Evolutionary conservation across 2,113 vertebrate species (phyloP).

Genomic region (Rhadina sibilatrix): DNA sequence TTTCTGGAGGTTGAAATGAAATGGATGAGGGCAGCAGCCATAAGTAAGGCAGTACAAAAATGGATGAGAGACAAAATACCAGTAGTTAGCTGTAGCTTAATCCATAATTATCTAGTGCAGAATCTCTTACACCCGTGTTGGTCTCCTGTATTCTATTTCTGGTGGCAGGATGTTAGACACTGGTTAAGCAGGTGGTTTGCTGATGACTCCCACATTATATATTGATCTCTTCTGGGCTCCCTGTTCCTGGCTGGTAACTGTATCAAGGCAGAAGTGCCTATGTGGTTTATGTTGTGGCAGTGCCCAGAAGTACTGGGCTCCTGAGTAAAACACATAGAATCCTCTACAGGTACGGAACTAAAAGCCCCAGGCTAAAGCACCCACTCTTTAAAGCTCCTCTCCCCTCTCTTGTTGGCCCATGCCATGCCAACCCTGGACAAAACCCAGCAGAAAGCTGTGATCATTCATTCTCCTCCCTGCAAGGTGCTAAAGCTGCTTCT

Average conservation of each 20-base stretch:
- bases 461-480: background rate
- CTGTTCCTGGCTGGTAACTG: constrained; percentile 11
- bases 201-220: background rate
- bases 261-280: background rate
- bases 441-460: background rate
- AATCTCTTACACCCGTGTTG: background rate
- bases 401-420: background rate
- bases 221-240: constrained; percentile 9
- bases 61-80: background rate
- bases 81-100: background rate
- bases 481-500: background rate
- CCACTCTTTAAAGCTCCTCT: background rate
- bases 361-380: background rate
- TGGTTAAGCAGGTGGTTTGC: constrained; percentile 45
- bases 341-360: background rate
- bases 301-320: background rate
- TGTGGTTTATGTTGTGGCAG: background rate
- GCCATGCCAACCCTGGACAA: background rate
- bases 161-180: background rate
- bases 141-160: constrained; percentile 35
- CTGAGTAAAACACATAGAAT: background rate
- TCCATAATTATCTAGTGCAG: background rate
- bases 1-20: background rate
- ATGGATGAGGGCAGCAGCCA: background rate
- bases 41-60: background rate